phyloP scores from a whole-genome alignment of 2,797 vertebrate species.

The Catharus ustulatus region DNA sequence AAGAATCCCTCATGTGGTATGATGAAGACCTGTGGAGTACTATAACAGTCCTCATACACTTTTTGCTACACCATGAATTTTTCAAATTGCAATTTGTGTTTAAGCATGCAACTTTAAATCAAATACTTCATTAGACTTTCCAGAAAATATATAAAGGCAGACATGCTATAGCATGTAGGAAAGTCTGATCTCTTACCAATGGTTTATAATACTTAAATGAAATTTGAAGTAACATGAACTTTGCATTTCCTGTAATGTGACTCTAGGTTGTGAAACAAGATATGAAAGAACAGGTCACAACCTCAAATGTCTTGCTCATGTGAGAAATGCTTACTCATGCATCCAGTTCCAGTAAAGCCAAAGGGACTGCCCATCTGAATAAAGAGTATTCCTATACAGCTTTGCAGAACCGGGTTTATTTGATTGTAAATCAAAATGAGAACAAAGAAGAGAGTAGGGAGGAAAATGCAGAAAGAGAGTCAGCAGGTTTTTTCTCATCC shows the following conservation, averaged over 20 bases:
- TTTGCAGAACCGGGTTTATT: slow-evolving; percentile 41
- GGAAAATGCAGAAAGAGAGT: slow-evolving; percentile 38
- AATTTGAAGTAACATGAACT: slow-evolving; percentile 6
- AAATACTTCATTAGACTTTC: slow-evolving; percentile 29
- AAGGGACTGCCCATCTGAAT: slow-evolving; percentile 44
- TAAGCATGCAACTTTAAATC: slow-evolving; percentile 1
- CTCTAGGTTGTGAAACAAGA: slow-evolving; percentile 34
- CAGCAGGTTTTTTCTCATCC: slow-evolving; percentile 42
- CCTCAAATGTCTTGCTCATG: neutral
- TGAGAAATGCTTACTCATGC: slow-evolving; percentile 27
- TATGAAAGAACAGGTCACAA: slow-evolving; percentile 31
- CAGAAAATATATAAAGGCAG: neutral
- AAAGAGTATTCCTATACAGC: slow-evolving; percentile 23
- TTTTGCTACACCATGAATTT: neutral
- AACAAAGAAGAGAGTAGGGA: slow-evolving; percentile 18
- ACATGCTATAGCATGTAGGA: neutral
- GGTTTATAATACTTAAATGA: neutral
- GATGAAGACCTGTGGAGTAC: neutral
- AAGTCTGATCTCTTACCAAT: slow-evolving; percentile 14
- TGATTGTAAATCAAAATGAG: slow-evolving; percentile 57
- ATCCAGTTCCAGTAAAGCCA: slow-evolving; percentile 10
- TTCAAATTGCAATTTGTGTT: slow-evolving; percentile 24
- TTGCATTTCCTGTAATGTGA: neutral
- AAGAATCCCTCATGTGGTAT: neutral
- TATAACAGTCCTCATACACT: neutral